Conservation (phyloP, 2,113 vertebrate species). For the Setophaga kirtlandii region DNA sequence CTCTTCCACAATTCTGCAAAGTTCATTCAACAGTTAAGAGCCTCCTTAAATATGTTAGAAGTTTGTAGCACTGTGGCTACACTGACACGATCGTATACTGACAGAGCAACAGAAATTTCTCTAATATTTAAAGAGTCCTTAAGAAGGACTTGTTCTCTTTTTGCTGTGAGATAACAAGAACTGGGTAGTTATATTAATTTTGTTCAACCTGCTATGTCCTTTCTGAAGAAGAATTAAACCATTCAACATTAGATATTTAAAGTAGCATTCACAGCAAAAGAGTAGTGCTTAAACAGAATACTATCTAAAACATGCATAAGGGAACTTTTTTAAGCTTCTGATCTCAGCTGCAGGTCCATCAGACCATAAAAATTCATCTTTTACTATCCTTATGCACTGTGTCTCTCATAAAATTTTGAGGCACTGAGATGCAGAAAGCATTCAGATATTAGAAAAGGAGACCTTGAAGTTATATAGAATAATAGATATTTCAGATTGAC, state of each 20-base stretch:
- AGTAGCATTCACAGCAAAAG: neutral
- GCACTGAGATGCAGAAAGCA: neutral
- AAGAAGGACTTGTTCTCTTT: neutral
- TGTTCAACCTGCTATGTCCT: neutral
- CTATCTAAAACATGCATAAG: neutral
- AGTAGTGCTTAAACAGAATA: neutral
- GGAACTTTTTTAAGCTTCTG: neutral
- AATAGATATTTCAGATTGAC: neutral
- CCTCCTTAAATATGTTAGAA: neutral
- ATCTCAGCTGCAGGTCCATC: neutral
- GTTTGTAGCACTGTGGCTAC: neutral
- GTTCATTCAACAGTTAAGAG: neutral
- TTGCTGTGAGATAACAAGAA: neutral
- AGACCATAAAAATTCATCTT: neutral
- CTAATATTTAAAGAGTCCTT: neutral
- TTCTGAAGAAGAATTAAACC: neutral
- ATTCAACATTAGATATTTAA: neutral
- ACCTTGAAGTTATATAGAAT: neutral
- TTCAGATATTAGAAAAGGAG: neutral
- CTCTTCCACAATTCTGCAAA: neutral
- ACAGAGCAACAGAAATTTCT: neutral
- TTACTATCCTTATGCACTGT: neutral
- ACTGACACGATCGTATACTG: neutral
- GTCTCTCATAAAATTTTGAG: neutral
- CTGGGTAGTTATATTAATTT: neutral